A percentile compares a stretch with the other conserved stretches of the same genome.
phyloP scores from a whole-genome alignment of 2,888 invertebrate species.

The Phanerotoma sp. region DNA sequence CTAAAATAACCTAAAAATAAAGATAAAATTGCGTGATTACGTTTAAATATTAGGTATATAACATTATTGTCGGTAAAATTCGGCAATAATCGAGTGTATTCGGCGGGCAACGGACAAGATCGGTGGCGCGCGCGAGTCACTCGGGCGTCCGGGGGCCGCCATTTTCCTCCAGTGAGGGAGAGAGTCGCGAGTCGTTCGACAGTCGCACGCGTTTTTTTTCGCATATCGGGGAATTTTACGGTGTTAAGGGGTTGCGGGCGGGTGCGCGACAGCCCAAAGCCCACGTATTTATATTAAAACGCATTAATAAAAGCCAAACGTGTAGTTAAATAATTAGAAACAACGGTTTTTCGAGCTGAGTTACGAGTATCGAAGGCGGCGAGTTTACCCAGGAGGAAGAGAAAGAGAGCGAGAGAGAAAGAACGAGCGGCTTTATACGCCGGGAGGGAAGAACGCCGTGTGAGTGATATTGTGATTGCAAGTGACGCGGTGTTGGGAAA shows the following conservation, averaged over 20 bases:
- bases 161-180: constrained; percentile 55
- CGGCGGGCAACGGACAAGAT: constrained; percentile 45
- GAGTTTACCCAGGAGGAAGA: constrained; percentile 7
- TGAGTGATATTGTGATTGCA: constrained; percentile 32
- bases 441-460: constrained; percentile 29
- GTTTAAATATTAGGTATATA: not conserved
- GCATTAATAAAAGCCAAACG: constrained; percentile 10
- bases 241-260: constrained; percentile 43
- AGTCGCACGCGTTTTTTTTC: constrained; percentile 36
- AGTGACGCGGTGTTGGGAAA: constrained; percentile 32
- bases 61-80: constrained; percentile 14
- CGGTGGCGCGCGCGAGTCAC: constrained; percentile 52
- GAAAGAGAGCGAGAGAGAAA: constrained; percentile 15
- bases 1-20: not conserved
- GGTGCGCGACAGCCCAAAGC: constrained; percentile 44
- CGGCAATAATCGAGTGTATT: constrained; percentile 24
- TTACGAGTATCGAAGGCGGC: no score
- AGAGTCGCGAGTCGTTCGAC: constrained; percentile 43
- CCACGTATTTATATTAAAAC: constrained; percentile 32
- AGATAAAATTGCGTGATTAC: not conserved
- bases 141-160: constrained; percentile 51
- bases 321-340: no score
- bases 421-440: constrained; percentile 16
- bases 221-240: constrained; percentile 41
- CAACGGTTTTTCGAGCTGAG: no score